phyloP scores from a whole-genome alignment of 2,888 invertebrate species.

The Allygus modestus region DNA sequence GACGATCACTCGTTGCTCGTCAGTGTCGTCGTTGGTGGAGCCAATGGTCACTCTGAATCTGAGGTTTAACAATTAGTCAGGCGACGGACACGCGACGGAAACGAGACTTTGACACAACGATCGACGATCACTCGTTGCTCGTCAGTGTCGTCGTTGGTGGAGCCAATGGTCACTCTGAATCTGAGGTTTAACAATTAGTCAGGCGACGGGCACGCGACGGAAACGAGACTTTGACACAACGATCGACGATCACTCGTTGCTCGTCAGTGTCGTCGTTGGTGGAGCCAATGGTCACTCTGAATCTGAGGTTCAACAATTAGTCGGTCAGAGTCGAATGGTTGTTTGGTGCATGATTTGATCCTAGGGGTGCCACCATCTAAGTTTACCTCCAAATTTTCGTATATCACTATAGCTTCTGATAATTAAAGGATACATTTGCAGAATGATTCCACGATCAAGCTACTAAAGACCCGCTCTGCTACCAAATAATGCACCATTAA shows the following conservation, averaged over 20 bases:
- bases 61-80: conserved; percentile 51
- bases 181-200: conserved; percentile 50
- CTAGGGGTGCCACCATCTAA: too few species aligned
- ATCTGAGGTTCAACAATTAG: too few species aligned
- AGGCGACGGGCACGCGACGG: conserved; percentile 39
- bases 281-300: background rate
- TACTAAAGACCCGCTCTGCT: background rate
- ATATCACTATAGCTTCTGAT: too few species aligned
- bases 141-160: background rate
- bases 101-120: conserved; percentile 41
- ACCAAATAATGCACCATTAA: background rate
- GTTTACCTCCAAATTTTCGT: too few species aligned
- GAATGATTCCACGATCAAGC: background rate
- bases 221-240: conserved; percentile 39
- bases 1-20: conserved; percentile 1
- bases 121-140: conserved; percentile 6
- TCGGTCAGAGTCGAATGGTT: too few species aligned
- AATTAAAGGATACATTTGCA: too few species aligned
- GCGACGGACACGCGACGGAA: conserved; percentile 39
- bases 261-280: background rate
- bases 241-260: conserved; percentile 11
- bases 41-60: background rate
- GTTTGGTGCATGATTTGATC: too few species aligned
- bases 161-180: background rate
- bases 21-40: background rate